Conservation (phyloP, 2,888 invertebrate genomes). For the Myopa tessellatipennis region DNA sequence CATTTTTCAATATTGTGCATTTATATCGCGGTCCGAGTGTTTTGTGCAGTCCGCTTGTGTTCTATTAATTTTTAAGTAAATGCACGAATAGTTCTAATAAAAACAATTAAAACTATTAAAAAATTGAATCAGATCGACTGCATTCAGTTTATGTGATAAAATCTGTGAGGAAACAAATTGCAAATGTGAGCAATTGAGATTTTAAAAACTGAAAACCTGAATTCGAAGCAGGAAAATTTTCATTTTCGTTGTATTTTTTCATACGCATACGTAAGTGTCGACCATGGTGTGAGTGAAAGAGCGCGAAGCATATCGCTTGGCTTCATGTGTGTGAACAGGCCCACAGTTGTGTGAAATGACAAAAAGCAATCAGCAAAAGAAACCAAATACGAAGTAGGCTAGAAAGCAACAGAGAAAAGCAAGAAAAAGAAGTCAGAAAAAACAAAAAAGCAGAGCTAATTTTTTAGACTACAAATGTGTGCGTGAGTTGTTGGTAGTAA, state of each 20-base stretch:
- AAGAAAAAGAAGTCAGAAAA: conserved; percentile 23
- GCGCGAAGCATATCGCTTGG: conserved; percentile 22
- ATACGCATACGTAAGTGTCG: conserved; percentile 51
- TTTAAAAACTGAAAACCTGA: conserved; percentile 58
- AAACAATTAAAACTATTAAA: conserved; percentile 51
- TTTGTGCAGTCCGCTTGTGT: conserved; percentile 38
- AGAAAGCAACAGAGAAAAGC: conserved; percentile 21
- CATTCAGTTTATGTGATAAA: conserved; percentile 35
- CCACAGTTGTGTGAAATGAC: background rate
- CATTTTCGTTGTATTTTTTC: conserved; percentile 46
- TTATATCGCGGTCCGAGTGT: conserved; percentile 14
- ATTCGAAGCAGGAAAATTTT: conserved; percentile 54
- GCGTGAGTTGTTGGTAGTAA: conserved; percentile 14
- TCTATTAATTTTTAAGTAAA: conserved; percentile 50
- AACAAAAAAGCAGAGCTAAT: conserved; percentile 8
- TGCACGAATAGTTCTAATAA: conserved; percentile 51
- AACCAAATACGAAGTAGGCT: conserved; percentile 31
- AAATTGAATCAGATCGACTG: conserved; percentile 47
- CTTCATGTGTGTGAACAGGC: conserved; percentile 38
- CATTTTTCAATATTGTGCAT: too few relatives aligned
- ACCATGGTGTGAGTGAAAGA: conserved; percentile 37
- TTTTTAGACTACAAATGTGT: conserved; percentile 31
- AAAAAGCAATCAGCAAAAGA: conserved; percentile 8
- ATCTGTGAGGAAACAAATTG: conserved; percentile 37
- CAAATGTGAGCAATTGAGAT: conserved; percentile 40